These are phyloP conservation scores for Sturnus vulgaris DNA, from an alignment of 2,113 vertebrate genomes.

Conservation along the genomic window DNA sequence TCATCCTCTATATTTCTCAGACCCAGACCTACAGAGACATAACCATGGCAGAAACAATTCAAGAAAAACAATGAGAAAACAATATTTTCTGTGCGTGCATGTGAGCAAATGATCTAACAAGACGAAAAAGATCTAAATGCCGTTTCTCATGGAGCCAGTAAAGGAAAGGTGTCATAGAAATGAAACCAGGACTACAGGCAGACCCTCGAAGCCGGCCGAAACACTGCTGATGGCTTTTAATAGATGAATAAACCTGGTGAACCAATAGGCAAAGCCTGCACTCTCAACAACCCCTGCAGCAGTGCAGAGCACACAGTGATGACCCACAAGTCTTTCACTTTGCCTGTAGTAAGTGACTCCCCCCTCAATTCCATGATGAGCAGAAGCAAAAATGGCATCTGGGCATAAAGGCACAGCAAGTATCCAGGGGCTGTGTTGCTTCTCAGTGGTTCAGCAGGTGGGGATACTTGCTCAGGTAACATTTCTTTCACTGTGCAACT, in stretches of 20 bases:
- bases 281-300: neutral
- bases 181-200: neutral
- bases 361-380: neutral
- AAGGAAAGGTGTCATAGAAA: neutral
- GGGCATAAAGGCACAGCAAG: neutral
- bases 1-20: neutral
- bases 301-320: neutral
- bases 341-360: neutral
- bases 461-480: neutral
- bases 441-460: neutral
- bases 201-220: neutral
- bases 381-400: neutral
- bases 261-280: neutral
- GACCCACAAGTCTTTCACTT: neutral
- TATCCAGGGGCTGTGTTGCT: fast-evolving
- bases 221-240: neutral
- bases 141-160: neutral
- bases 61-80: neutral
- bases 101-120: neutral
- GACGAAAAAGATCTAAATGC: neutral
- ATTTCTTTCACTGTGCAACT: neutral
- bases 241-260: neutral
- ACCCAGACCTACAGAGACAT: neutral
- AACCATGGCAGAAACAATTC: neutral
- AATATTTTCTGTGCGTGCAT: fast-evolving